A percentile compares a stretch with the other conserved stretches of the same genome.
phyloP scores from a whole-genome alignment of 2,113 vertebrate species.

The Rhynchopsitta pachyrhyncha region DNA sequence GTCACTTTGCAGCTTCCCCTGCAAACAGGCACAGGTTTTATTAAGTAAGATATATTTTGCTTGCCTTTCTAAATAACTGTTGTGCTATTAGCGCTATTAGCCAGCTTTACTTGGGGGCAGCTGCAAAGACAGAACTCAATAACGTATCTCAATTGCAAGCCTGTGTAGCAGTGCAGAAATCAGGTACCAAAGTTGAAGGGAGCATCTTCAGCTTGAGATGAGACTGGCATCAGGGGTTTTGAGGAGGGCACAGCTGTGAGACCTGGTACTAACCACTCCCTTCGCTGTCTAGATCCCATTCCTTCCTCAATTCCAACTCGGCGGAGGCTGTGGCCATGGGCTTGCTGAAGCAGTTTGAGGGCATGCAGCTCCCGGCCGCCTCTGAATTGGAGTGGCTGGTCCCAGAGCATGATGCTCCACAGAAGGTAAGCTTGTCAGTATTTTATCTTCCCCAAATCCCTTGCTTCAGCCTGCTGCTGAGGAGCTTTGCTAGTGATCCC shows the following conservation, averaged over 20 bases:
- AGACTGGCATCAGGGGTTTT: not conserved
- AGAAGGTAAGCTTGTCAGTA: conserved; percentile 83
- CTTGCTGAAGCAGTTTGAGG: conserved; percentile 94
- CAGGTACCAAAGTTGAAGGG: not conserved
- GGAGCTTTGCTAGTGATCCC: not conserved
- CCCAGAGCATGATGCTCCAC: conserved; percentile 92
- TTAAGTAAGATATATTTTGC: not conserved
- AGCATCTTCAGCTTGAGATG: not conserved
- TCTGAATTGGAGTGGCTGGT: conserved; percentile 97
- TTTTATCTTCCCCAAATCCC: not conserved
- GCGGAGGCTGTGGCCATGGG: conserved; percentile 98
- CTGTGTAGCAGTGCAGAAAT: not conserved
- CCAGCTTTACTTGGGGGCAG: not conserved
- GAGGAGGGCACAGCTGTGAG: not conserved
- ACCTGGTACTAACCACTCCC: not conserved
- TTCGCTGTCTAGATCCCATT: conserved; percentile 77
- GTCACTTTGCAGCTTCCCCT: not conserved
- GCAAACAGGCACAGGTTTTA: not conserved
- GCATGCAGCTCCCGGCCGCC: conserved; percentile 96
- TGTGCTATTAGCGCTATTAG: not conserved
- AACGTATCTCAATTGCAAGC: not conserved
- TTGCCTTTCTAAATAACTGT: not conserved
- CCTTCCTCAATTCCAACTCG: conserved; percentile 90
- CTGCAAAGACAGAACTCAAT: not conserved
- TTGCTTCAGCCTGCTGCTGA: not conserved